These are phyloP conservation scores for Lepeophtheirus nordmannii DNA, from an alignment of 2,888 invertebrate species.

Conservation along the genomic window DNA sequence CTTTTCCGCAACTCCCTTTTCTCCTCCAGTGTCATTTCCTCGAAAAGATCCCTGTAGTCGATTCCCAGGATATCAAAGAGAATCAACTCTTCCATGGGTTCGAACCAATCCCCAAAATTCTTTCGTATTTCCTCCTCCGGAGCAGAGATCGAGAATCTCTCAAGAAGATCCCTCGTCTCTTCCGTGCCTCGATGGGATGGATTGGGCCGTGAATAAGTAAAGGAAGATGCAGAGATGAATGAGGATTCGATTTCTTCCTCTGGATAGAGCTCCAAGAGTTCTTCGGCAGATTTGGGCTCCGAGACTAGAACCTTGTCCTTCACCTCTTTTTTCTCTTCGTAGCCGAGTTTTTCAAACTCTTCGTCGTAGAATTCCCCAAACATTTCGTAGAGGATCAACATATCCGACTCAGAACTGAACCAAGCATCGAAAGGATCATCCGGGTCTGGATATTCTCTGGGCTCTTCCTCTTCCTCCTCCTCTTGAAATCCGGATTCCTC, in stretches of 20 bases:
- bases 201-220: neutral
- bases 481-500: neutral
- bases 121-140: neutral
- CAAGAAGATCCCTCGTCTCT: neutral
- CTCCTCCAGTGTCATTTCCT: neutral
- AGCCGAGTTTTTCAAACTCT: neutral
- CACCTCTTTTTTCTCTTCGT: neutral
- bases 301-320: constrained; percentile 1
- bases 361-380: neutral
- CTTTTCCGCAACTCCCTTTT: neutral
- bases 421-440: neutral
- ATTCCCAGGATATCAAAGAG: neutral
- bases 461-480: neutral
- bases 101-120: neutral
- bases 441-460: neutral
- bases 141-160: neutral
- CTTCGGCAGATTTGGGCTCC: neutral
- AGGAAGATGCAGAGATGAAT: neutral
- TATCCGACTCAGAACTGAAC: neutral
- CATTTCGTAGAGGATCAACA: constrained; percentile 2
- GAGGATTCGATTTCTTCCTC: neutral
- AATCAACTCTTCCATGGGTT: neutral
- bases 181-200: neutral
- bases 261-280: neutral
- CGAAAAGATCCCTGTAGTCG: neutral